Base-by-base conservation (phyloP, 92 coral and sea anemone genomes). In the Chrysogorgia sp. region DNA sequence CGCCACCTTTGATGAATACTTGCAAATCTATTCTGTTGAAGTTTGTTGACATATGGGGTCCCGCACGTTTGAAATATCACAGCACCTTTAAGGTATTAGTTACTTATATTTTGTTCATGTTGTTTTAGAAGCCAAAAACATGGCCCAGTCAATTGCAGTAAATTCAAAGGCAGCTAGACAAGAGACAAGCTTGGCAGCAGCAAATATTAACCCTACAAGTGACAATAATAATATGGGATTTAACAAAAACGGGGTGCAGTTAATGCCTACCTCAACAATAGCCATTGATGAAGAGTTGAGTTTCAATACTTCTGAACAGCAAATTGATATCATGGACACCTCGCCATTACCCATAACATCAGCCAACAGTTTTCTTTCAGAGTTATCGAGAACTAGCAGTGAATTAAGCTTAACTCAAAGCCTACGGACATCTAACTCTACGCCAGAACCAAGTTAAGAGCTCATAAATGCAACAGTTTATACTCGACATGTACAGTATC, bases 301-400 rank as follows among this genome's bases (percentile, higher is more conserved):
- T 14, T 30, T 23, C 1, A 21, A 25, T 41, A 32, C 58, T 19
- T 20, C 50, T 45, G 53, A 47, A 24, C 62, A 50, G 31, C 78
- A 25, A 45, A 52, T 71, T 35, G 78, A 71, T 21, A 50, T 71
- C 28, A 71, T 34, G 45, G 78, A 71, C 29, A 63, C 24, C 20
- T 56, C 56, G 7, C 58, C 78, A 1, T 71, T 63, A n/a, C 78
- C 78, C 24, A 71, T 71, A 23, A 32, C 78, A 1, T 71, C 78
- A 55, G 78, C 78, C 35, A 71, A 71, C 33, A 71, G 64, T 34
- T 71, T 71, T 48, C 64, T 71, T 5, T 13, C 47, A 10, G 63
- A 71, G 0, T 2, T 71, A 19, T 68, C 75, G 9, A 34, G 20
- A 9, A 1, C 75, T 2, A 68, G 31, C 19, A 29, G 63, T n/a